Evolutionary conservation across 1,140 invertebrate genomes (phyloP).

Genomic region (Eriosoma lanigerum): DNA sequence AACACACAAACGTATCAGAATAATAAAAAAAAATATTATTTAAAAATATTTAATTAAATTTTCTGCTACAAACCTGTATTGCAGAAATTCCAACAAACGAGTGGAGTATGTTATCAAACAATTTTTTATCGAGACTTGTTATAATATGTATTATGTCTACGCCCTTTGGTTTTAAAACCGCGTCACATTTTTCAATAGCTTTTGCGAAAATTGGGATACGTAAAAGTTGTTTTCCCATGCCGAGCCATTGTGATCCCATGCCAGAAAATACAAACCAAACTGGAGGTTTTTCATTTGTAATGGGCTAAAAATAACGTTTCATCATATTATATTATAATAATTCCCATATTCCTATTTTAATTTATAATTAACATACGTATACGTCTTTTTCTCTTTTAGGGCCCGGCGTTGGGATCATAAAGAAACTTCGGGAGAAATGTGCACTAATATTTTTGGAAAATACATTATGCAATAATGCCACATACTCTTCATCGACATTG

Average conservation of each 20-base stretch:
- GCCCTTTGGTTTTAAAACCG: constrained; percentile 62
- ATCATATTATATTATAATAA: neutral
- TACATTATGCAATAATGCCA: neutral
- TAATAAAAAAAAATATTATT: too few relatives aligned
- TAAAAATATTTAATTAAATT: too few relatives aligned
- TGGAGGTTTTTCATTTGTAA: constrained; percentile 35
- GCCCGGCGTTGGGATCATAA: constrained; percentile 7
- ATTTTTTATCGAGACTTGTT: constrained; percentile 62
- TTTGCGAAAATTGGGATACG: constrained; percentile 67
- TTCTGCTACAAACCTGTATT: constrained; percentile 68
- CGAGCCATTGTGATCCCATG: constrained; percentile 70
- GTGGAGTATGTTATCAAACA: constrained; percentile 66
- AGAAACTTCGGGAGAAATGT: constrained; percentile 7
- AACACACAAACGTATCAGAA: neutral
- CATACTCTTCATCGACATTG: constrained; percentile 27
- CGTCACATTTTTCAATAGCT: constrained; percentile 65
- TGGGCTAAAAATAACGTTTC: constrained; percentile 3
- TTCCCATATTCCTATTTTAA: neutral
- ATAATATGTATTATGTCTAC: constrained; percentile 68
- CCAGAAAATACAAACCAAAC: constrained; percentile 65
- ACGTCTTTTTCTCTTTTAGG: constrained; percentile 32
- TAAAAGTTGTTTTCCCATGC: constrained; percentile 67
- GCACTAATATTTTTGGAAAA: constrained; percentile 18
- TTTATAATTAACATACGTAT: neutral
- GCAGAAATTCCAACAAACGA: constrained; percentile 76